Evolutionary conservation across 2,888 invertebrate species (phyloP).

Genomic region (Gymnosoma rotundatum): DNA sequence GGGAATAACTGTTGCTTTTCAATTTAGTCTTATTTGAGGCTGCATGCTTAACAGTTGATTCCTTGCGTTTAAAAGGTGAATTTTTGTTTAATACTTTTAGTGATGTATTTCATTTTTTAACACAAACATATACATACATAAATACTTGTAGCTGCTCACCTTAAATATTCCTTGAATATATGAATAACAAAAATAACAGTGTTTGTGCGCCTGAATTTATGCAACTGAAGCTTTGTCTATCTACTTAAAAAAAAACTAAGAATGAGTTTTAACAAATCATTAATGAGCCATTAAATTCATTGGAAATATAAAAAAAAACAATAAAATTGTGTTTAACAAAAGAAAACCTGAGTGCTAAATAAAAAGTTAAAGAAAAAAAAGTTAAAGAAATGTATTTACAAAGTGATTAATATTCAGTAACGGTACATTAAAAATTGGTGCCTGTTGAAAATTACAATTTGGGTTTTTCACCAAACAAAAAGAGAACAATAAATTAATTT

Average conservation of each 20-base stretch:
- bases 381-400: neutral
- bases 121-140: constrained; percentile 15
- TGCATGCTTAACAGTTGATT: constrained; percentile 71
- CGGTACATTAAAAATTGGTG: neutral
- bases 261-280: constrained; percentile 29
- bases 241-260: neutral
- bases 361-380: neutral
- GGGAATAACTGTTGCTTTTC: constrained; percentile 71
- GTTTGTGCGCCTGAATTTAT: constrained; percentile 23
- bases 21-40: constrained; percentile 71
- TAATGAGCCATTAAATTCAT: constrained; percentile 26
- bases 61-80: constrained; percentile 69
- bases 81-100: neutral
- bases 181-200: constrained; percentile 10
- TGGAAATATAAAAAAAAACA: constrained; percentile 11
- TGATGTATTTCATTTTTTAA: constrained; percentile 1
- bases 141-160: neutral
- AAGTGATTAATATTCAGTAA: constrained; percentile 20
- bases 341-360: constrained; percentile 4
- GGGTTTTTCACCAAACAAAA: too few species aligned
- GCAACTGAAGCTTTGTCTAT: constrained; percentile 9
- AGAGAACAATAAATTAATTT: too few species aligned
- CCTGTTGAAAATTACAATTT: neutral
- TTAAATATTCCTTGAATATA: neutral
- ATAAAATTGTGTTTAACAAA: constrained; percentile 18